Base-by-base conservation (phyloP, 2,797 vertebrate genomes). In the Crenichthys baileyi region DNA sequence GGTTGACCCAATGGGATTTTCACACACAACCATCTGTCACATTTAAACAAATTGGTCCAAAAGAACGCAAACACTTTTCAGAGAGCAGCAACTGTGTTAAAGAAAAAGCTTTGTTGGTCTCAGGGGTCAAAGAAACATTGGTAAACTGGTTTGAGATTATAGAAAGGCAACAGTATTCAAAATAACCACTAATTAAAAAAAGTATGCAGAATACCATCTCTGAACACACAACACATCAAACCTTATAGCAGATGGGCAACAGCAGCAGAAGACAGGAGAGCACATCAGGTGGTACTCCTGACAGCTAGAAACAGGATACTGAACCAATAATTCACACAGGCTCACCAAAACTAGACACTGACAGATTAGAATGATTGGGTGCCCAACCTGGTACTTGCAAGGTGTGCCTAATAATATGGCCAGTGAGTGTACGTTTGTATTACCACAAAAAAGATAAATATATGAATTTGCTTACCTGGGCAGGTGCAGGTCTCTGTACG, bases 401-500 rank as follows among this genome's bases (percentile, higher is more conserved):
- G 63, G 4, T 67, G 36, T 41, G 1, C 36, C 9, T 41, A 67
- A 22, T 67, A 41, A 67, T 41, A 3, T 68, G 39, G 11, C 22
- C 39, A 67, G 65, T 67, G 18, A n/a, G 20, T 24, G 22, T n/a
- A 68, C 22, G 6, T 13, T 24, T 68, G 13, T 41, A 44, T 44
- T 12, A n/a, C n/a, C 12, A n/a, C 20, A 46, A 26, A 46, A 60
- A 70, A 48, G 1, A 15, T 7, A 36, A 36, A 36, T 4, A 36
- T 36, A 4, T 36, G 36, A 36, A 36, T 36, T 36, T 18, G 13
- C 87, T 92, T 79, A 96, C 95, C 94, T 2, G 88, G 90, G 58
- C 96, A 96, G 46, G 79, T 91, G 89, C 95, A 96, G 39, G 83
- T 90, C 81, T 96, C 95, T 2, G 61, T 92, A 0, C 84, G 85